A percentile compares a stretch with the other conserved stretches of the same genome.
These are phyloP conservation scores for Neopipo cinnamomea DNA, from an alignment of 2,113 vertebrate species.

Conservation along the genomic window DNA sequence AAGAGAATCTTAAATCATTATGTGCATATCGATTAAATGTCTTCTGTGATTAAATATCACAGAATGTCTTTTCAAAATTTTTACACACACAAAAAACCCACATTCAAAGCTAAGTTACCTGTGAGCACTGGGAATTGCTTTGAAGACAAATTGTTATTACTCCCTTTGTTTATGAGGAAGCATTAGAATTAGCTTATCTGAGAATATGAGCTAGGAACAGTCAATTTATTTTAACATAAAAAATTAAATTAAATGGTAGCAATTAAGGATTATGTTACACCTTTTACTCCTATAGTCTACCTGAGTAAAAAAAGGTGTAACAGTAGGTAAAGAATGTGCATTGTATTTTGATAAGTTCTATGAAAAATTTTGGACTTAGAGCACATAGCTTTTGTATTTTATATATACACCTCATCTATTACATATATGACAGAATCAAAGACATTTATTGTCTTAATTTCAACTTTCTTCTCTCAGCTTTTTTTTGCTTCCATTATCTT, in stretches of 20 bases:
- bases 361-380: background rate
- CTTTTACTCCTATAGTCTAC: background rate
- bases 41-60: too few relatives aligned
- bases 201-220: background rate
- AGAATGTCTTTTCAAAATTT: background rate
- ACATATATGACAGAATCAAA: background rate
- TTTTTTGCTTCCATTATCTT: background rate
- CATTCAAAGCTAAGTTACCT: background rate
- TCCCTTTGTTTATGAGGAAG: background rate
- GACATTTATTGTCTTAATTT: background rate
- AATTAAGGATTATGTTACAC: background rate
- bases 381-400: background rate
- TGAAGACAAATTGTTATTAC: background rate
- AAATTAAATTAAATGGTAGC: background rate
- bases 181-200: background rate
- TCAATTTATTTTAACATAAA: background rate
- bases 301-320: background rate
- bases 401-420: background rate
- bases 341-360: background rate
- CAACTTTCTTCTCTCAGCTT: background rate
- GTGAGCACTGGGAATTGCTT: background rate
- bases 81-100: accelerated
- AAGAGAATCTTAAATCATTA: background rate
- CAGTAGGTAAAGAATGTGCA: background rate
- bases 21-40: background rate